phyloP scores from a whole-genome alignment of 2,888 invertebrate species.

The Drosophila sordidula region DNA sequence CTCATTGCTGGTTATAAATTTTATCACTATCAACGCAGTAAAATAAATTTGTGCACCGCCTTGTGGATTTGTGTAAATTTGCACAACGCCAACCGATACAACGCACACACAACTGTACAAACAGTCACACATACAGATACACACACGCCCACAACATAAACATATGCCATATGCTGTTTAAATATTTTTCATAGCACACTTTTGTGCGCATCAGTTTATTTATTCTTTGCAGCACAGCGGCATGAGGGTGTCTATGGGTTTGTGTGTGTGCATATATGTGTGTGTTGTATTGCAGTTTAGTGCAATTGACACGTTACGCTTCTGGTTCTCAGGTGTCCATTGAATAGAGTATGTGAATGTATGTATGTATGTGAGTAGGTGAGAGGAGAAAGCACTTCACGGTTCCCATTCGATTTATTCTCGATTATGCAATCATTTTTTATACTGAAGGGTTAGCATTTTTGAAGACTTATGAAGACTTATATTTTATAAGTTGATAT shows the following conservation, averaged over 20 bases:
- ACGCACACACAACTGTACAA: constrained; percentile 6
- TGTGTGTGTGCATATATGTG: constrained; percentile 2
- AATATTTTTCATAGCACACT: constrained; percentile 52
- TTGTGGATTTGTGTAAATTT: constrained; percentile 66
- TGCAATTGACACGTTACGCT: constrained; percentile 31
- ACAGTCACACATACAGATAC: constrained; percentile 7
- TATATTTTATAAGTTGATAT: too few species aligned
- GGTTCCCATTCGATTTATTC: background rate
- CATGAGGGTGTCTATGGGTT: background rate
- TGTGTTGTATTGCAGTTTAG: constrained; percentile 39
- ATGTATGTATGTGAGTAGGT: background rate
- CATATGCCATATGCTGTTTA: constrained; percentile 54
- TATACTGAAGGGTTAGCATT: background rate
- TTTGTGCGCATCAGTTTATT: constrained; percentile 39
- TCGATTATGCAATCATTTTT: background rate
- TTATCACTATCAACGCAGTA: constrained; percentile 72
- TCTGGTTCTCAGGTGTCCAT: constrained; percentile 22
- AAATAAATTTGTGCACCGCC: constrained; percentile 63
- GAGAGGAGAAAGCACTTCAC: background rate
- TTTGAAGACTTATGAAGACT: too few species aligned
- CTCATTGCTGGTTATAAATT: constrained; percentile 71
- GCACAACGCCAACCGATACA: constrained; percentile 30
- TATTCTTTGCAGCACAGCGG: constrained; percentile 6
- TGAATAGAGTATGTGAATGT: constrained; percentile 5
- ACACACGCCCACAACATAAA: constrained; percentile 11